Percentiles rank a stretch among this genome's conserved stretches.
phyloP scores from a whole-genome alignment of 2,888 invertebrate genomes.

The Bembecia ichneumoniformis region DNA sequence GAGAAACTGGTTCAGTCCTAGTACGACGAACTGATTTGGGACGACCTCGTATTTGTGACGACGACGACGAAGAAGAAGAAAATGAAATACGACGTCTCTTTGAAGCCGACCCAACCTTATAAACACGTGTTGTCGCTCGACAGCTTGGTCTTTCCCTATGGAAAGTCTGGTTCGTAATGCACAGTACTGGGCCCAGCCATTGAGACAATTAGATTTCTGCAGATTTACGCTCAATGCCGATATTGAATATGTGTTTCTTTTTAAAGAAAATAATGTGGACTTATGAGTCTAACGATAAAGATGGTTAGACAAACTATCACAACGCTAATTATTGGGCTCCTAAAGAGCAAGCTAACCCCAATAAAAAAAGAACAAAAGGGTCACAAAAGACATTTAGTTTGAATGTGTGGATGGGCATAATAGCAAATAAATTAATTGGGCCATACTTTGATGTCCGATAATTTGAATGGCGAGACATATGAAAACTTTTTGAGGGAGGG shows the following conservation, averaged over 20 bases:
- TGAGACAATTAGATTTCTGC: slow-evolving; percentile 1
- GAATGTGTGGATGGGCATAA: background rate
- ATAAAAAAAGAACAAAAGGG: too few relatives aligned
- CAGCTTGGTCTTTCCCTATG: slow-evolving; percentile 1
- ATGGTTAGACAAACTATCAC: background rate
- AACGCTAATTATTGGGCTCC: background rate
- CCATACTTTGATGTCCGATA: background rate
- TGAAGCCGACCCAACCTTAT: background rate
- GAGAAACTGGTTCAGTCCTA: background rate
- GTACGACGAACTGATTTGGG: background rate
- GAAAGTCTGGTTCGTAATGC: slow-evolving; percentile 2
- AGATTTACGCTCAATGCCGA: background rate
- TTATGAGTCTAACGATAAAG: background rate
- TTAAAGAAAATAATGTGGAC: background rate
- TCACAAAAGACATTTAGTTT: background rate
- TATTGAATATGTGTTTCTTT: background rate
- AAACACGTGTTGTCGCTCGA: background rate
- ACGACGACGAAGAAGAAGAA: slow-evolving; percentile 1
- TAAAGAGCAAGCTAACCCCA: background rate
- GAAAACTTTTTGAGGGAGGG: background rate
- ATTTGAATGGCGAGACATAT: too few relatives aligned
- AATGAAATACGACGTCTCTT: background rate
- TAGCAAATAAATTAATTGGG: background rate
- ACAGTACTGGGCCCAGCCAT: background rate
- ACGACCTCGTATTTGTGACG: background rate